Conservation (phyloP, 2,113 vertebrate genomes). For the Corythaeola cristata region DNA sequence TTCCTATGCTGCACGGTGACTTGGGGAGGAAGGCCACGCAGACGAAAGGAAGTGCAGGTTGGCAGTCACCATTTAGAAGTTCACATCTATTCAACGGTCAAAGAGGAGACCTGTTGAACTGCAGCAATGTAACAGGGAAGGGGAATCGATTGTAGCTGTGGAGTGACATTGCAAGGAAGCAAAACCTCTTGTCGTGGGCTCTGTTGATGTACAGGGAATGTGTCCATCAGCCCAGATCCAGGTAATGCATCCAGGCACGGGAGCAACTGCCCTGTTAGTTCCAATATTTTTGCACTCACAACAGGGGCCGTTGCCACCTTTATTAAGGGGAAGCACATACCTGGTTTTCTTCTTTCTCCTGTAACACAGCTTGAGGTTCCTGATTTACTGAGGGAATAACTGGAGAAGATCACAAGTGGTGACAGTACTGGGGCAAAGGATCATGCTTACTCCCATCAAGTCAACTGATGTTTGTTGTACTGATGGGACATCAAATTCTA, state of each 20-base stretch:
- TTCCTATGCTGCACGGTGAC: neutral
- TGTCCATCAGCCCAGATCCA: neutral
- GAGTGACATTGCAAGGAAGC: neutral
- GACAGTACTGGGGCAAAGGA: neutral
- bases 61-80: neutral
- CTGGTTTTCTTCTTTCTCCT: neutral
- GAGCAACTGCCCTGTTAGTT: neutral
- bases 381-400: neutral
- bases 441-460: neutral
- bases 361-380: neutral
- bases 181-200: neutral
- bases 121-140: neutral
- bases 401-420: neutral
- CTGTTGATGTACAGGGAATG: rapidly evolving
- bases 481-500: neutral
- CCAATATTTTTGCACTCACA: neutral
- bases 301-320: neutral
- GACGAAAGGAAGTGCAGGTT: neutral
- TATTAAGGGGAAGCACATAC: neutral
- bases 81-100: neutral
- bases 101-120: neutral
- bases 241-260: neutral
- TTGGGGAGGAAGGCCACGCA: neutral
- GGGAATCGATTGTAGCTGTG: neutral
- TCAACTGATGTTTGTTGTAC: neutral